Base-by-base conservation (phyloP, 2,113 vertebrate species). In the Recurvirostra avosetta region DNA sequence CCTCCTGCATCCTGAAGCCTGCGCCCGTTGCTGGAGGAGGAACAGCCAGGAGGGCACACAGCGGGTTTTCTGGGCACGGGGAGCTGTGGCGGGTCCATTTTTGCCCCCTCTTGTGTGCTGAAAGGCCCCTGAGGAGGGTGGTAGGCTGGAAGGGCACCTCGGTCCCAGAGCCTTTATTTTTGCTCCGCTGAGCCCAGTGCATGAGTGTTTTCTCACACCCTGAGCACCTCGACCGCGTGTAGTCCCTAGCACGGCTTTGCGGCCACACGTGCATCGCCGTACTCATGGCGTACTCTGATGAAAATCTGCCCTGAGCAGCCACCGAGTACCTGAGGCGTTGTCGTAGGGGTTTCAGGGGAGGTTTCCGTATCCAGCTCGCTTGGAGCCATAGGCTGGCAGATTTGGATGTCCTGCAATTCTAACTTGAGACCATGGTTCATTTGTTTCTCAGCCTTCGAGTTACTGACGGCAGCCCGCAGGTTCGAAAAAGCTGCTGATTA, bases 161-260 rank as follows among this genome's bases (percentile, higher is more conserved):
- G 6, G 30, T 41, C 36, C 56, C 62, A 23, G 3, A 50, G 55
- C 40, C 27, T 27, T 43, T 36, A 45, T 20, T 50, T 61, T 32
- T 16, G 9, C 49, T 9, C 9, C 6, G 6, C 40, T 30, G 49
- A 36, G 26, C 56, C 34, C 23, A 2, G 40, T 3, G 47, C 15
- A 23, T 5, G 12, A 17, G 32, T 3, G 5, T 21, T 22, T 1
- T 6, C 52, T 23, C 2, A 1, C n/a, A 11, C 55, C 32, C 20
- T 4, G 15, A 41, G 29, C n/a, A 15, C 32, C 30, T 38, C 10
- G 7, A 8, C 25, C 6, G 2, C 4, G 2, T 11, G 30, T 9
- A 15, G 29, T 10, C 2, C 1, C 34, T 11, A 22, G 30, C 56
- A 8, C 10, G 3, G 29, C 32, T 47, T 12, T n/a, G 56, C 27